Base-by-base conservation (phyloP, 2,113 vertebrate species). In the Potamarius usumacintae region DNA sequence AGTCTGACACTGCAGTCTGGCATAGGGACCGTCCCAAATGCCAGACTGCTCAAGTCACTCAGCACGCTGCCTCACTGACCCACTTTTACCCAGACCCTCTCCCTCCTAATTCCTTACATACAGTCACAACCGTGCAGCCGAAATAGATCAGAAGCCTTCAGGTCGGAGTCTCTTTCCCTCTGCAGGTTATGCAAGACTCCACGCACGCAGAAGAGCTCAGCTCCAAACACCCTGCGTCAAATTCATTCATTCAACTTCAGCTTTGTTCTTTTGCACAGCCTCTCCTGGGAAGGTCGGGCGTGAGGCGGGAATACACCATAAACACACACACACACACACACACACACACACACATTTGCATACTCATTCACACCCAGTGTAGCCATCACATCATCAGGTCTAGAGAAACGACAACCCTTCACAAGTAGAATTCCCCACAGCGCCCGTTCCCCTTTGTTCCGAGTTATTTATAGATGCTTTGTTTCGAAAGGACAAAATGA, bases 61-160 rank as follows among this genome's bases (percentile, higher is more conserved):
- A 69, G 10, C 71, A 87, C 63, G 87, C 86, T 90, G 86, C 90
- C 91, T 85, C 52, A 77, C 10, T 94, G 94, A 93, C 93, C 94
- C 91, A 92, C 91, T 94, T 94, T 93, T 90, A 93, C 92, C 90
- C 92, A 89, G 90, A 85, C 84, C 89, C 91, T 91, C 91, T 92
- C 86, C 74, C 60, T 92, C 90, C 90, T 93, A 92, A 94, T 92
- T 89, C 88, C 87, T 79, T 91, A 42, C 34, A 1, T 0, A 89
- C 90, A 60, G 88, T 67, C 93, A 92, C 93, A 96, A 92, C 92
- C 95, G 93, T 89, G 88, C 57, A 79, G 85, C 93, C 91, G 92
- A 94, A 95, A 95, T 94, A 95, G 93, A 86, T 77, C 62, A 67
- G 82, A 76, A 89, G 89, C 91, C 91, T 91, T 34, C 80, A 69